A percentile compares a stretch with the other conserved stretches of the same genome.
These are phyloP conservation scores for Thalassaphorura encarpata DNA, from an alignment of 1,140 invertebrate species.

Conservation along the genomic window DNA sequence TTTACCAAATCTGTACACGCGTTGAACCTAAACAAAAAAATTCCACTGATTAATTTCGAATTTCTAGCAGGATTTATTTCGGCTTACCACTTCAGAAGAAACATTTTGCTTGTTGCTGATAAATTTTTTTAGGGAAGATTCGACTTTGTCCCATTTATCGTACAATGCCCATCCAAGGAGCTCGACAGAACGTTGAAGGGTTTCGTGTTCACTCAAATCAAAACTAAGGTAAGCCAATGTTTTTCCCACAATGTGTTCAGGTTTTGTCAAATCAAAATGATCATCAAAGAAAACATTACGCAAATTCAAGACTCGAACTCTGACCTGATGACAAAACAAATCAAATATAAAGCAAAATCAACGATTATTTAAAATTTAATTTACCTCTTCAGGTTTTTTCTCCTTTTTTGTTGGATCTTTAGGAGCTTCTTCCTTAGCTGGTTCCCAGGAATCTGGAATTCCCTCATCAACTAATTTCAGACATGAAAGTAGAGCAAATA, in stretches of 20 bases:
- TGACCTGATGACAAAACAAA: conserved; percentile 41
- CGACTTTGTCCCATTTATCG: conserved; percentile 53
- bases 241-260: conserved; percentile 61
- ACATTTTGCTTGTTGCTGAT: conserved; percentile 36
- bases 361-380: too few relatives aligned
- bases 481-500: conserved; percentile 62
- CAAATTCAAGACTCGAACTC: conserved; percentile 64
- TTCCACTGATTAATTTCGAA: conserved; percentile 36
- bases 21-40: conserved; percentile 28
- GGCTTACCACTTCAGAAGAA: conserved; percentile 34
- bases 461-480: conserved; percentile 57
- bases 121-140: conserved; percentile 39
- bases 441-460: conserved; percentile 40
- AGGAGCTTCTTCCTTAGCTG: conserved; percentile 37
- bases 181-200: conserved; percentile 51
- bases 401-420: conserved; percentile 28
- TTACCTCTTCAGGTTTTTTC: conserved; percentile 46
- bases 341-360: conserved; percentile 19
- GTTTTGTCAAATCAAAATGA: conserved; percentile 70
- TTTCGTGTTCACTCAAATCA: conserved; percentile 38
- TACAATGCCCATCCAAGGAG: conserved; percentile 56
- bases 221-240: conserved; percentile 55
- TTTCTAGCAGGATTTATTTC: conserved; percentile 38
- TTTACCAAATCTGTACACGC: conserved; percentile 30
- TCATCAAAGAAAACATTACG: conserved; percentile 73